Evolutionary conservation across 2,888 invertebrate species (phyloP).

Genomic region (Adineta ricciae): DNA sequence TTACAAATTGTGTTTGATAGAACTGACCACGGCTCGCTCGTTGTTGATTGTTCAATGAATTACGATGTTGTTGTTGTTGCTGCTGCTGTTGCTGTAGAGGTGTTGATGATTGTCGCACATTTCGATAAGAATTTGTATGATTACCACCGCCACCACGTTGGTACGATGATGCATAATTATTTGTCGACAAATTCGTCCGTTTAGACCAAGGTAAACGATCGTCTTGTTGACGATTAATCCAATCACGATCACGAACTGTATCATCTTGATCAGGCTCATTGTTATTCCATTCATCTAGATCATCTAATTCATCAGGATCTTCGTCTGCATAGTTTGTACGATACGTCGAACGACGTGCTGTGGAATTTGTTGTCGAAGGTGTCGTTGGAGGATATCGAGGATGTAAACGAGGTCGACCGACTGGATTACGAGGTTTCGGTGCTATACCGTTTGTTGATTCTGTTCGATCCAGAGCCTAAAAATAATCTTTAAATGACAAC

Average conservation of each 20-base stretch:
- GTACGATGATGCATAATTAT: neutral
- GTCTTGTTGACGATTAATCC: neutral
- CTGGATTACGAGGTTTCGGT: conserved; percentile 1
- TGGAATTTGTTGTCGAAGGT: neutral
- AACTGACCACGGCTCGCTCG: neutral
- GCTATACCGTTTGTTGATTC: neutral
- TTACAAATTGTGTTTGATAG: conserved; percentile 4
- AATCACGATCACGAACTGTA: neutral
- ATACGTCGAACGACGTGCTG: neutral
- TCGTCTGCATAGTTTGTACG: neutral
- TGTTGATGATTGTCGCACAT: neutral
- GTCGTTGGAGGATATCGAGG: neutral
- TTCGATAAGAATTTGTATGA: neutral
- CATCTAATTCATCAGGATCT: neutral
- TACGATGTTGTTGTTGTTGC: neutral
- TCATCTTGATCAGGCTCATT: neutral
- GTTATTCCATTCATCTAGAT: neutral
- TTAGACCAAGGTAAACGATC: conserved; percentile 19
- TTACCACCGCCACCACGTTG: neutral
- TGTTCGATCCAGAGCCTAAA: conserved; percentile 7
- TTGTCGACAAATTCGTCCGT: neutral
- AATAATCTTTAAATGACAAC: neutral
- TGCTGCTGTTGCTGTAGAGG: neutral
- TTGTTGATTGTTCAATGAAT: neutral
- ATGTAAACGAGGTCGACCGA: neutral